Evolutionary conservation across 1,140 invertebrate species (phyloP), one percentile per base, ranked within the genome.

Genomic region (Drosophila carrolli): DNA sequence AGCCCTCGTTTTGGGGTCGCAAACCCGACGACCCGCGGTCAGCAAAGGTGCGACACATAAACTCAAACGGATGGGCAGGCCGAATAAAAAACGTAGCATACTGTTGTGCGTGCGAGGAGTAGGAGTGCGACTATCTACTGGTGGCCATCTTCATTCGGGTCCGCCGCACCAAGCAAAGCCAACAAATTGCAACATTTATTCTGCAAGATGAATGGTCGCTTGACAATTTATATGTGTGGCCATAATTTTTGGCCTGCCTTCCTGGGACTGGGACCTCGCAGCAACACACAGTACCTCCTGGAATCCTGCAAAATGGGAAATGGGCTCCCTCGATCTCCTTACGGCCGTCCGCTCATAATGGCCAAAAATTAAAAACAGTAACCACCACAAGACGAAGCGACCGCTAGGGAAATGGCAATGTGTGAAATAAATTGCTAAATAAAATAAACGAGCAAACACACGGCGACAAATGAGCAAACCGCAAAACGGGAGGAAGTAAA

Each of bases 131-230:
- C 75, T 81, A 86, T 86, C 83, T 88, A 41, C 27, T 53, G 41
- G 35, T 55, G 46, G 54, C 75, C 75, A 79, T 78, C 75, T 78
- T 66, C 78, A 71, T 66, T 72, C 56, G 72, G 85, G 74, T 54
- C 50, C 59, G 61, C 66, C 80, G 75, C 50, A 50, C 71, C 63
- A 61, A 65, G 67, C 75, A 65, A 75, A 83, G 74, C 78, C 85
- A 90, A 90, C 81, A 90, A 89, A 89, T 89, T 89, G 85, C 85
- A 90, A 89, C 85, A 89, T 89, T 89, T 90, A 90, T 89, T 89
- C 77, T 76, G 81, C 78, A 89, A 89, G 85, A 89, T 89, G 85
- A 90, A 89, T 89, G 85, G 71, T 53, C 85, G 81, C 86, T 89
- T 90, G 85, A 89, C 85, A 89, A 90, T 89, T 89, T 89, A 89